These are phyloP conservation scores for Probaryconus sp. DNA, from an alignment of 1,140 invertebrate genomes.

Conservation along the genomic window DNA sequence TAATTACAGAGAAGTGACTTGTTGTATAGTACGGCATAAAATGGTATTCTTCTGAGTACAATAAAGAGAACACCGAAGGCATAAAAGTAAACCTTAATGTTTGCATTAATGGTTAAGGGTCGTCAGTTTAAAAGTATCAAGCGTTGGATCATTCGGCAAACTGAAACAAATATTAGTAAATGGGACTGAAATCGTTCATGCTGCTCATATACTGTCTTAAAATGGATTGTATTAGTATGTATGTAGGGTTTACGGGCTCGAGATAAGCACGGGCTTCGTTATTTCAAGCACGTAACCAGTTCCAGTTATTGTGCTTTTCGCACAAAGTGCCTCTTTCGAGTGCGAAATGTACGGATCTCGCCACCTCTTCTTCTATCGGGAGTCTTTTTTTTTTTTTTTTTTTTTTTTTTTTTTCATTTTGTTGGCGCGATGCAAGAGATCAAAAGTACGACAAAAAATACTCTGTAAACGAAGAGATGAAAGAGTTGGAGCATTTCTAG, in stretches of 20 bases:
- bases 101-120: background rate
- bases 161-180: slow-evolving; percentile 35
- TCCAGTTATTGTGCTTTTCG: slow-evolving; percentile 75
- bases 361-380: slow-evolving; percentile 49
- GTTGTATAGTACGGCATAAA: slow-evolving; percentile 12
- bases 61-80: slow-evolving; percentile 6
- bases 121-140: slow-evolving; percentile 1
- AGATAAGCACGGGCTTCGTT: slow-evolving; percentile 63
- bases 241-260: slow-evolving; percentile 32
- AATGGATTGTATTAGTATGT: slow-evolving; percentile 50
- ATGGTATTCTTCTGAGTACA: slow-evolving; percentile 23
- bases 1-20: slow-evolving; percentile 35
- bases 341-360: slow-evolving; percentile 69
- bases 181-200: slow-evolving; percentile 25
- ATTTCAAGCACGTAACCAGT: slow-evolving; percentile 76
- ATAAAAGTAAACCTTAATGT: slow-evolving; percentile 8
- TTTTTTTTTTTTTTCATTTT: too few relatives aligned
- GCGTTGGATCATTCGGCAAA: background rate
- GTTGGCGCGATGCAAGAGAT: slow-evolving; percentile 65
- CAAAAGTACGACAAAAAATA: slow-evolving; percentile 63
- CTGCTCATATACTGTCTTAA: slow-evolving; percentile 45
- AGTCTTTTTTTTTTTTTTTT: too few relatives aligned
- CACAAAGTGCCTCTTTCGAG: slow-evolving; percentile 75
- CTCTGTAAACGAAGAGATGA: slow-evolving; percentile 42
- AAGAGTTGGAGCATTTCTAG: slow-evolving; percentile 52